phyloP scores from a whole-genome alignment of 2,113 vertebrate genomes.

The Drymodes brunneopygia region DNA sequence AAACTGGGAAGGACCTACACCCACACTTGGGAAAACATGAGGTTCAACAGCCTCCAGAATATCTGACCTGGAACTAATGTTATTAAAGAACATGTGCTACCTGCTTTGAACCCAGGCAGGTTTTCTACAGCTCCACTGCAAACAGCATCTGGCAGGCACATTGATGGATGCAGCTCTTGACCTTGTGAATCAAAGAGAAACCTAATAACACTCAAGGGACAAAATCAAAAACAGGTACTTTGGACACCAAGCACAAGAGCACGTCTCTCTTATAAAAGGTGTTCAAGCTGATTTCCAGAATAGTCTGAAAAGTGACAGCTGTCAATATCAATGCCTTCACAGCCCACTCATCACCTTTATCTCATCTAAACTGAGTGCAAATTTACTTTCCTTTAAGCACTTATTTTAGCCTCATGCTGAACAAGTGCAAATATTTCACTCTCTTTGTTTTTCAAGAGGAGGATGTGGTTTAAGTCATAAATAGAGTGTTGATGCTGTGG shows the following conservation, averaged over 20 bases:
- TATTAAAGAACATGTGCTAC: not conserved
- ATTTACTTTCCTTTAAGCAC: not conserved
- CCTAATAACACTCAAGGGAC: not conserved
- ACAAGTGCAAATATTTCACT: not conserved
- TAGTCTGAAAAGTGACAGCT: not conserved
- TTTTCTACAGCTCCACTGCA: not conserved
- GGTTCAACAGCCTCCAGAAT: not conserved
- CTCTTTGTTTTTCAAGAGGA: not conserved
- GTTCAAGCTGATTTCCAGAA: not conserved
- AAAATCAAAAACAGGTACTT: not conserved
- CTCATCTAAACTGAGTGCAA: not conserved
- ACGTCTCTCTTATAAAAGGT: not conserved
- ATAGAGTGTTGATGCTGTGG: not conserved
- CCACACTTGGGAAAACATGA: accelerated
- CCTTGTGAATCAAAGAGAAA: not conserved
- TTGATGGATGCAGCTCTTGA: not conserved
- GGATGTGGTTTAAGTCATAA: not conserved
- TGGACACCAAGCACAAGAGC: not conserved
- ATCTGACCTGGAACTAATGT: not conserved
- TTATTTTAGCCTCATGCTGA: not conserved
- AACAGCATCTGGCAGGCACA: not conserved
- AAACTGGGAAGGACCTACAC: not conserved
- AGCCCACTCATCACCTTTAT: not conserved
- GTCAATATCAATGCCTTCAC: not conserved
- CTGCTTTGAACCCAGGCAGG: not conserved